Percentiles rank a stretch among this genome's conserved stretches.
Evolutionary conservation across 2,113 vertebrate species (phyloP).

Genomic region (Rhadina sibilatrix): DNA sequence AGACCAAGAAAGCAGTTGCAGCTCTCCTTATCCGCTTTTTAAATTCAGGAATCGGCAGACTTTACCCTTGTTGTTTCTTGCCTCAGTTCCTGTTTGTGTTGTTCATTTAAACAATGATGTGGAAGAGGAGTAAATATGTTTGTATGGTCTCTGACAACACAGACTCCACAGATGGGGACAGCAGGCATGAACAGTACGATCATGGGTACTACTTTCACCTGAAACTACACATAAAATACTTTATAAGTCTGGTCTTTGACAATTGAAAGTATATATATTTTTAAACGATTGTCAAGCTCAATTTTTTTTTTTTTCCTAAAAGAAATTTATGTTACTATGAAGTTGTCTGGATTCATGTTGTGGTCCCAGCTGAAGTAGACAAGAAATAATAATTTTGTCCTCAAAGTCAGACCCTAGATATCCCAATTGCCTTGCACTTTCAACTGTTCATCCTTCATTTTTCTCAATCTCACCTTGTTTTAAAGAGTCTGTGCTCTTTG

Average conservation of each 20-base stretch:
- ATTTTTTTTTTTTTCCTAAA: not conserved
- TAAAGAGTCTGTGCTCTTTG: not conserved
- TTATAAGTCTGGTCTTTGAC: not conserved
- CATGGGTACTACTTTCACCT: not conserved
- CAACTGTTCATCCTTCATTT: not conserved
- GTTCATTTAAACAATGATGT: not conserved
- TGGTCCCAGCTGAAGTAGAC: not conserved
- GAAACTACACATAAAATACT: not conserved
- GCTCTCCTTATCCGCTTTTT: not conserved
- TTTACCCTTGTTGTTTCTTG: not conserved
- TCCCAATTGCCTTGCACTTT: not conserved
- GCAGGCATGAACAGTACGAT: not conserved
- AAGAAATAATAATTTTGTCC: not conserved
- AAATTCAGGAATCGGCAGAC: not conserved
- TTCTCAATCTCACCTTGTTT: not conserved
- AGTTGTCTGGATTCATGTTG: not conserved
- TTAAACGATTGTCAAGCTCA: not conserved
- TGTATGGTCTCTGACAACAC: not conserved
- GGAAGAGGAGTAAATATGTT: not conserved
- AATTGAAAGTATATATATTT: not conserved
- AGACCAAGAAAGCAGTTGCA: not conserved
- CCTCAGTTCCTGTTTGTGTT: not conserved
- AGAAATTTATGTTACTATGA: not conserved
- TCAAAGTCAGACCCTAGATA: not conserved
- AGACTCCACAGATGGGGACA: not conserved